Conservation (phyloP, 1,140 invertebrate species). For the Littorina saxatilis region DNA sequence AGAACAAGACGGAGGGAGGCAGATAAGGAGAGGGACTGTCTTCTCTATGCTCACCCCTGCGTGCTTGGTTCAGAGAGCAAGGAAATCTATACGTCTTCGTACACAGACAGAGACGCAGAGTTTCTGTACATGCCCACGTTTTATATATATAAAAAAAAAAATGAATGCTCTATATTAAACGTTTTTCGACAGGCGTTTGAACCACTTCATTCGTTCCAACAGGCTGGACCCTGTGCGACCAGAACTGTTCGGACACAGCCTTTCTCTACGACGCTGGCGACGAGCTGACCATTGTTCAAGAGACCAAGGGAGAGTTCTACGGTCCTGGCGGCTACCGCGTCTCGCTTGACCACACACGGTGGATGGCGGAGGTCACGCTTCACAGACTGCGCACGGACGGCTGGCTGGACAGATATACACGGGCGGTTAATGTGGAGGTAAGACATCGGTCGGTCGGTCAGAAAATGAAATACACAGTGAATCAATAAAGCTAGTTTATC, state of each 20-base stretch:
- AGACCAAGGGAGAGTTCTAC: neutral
- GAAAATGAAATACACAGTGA: no score
- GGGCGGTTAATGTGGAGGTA: constrained; percentile 11
- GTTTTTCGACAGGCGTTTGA: neutral
- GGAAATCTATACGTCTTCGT: no score
- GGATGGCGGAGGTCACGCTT: neutral
- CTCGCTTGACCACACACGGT: neutral
- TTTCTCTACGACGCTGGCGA: neutral
- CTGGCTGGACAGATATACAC: neutral
- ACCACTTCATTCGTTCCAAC: neutral
- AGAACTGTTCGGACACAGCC: constrained; percentile 5
- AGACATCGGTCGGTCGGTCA: no score
- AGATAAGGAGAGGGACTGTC: no score
- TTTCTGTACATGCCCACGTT: neutral
- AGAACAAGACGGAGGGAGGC: no score
- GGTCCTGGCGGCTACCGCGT: constrained; percentile 9
- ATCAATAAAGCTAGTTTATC: no score
- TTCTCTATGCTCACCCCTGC: no score
- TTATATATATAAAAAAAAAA: no score
- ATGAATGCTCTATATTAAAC: no score
- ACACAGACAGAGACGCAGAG: constrained; percentile 1
- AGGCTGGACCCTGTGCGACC: neutral
- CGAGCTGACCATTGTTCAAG: constrained; percentile 1
- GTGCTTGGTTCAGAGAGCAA: no score
- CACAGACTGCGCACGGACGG: neutral